Evolutionary conservation across 1,140 invertebrate genomes (phyloP).

Genomic region (Drosophila nikananu): DNA sequence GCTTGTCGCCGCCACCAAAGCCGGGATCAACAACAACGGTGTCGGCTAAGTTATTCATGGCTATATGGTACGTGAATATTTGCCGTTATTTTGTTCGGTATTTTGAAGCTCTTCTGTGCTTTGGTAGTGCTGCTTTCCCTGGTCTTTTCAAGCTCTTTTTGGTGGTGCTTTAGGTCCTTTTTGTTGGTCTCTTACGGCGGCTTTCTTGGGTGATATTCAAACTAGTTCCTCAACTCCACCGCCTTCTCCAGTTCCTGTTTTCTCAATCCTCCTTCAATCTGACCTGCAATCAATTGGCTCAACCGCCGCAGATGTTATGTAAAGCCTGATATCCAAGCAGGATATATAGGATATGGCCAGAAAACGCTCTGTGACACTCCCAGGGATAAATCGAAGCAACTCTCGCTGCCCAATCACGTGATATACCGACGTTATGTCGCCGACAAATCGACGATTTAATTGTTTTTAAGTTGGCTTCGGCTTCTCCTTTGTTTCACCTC

Average conservation of each 20-base stretch:
- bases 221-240: background rate
- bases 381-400: background rate
- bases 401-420: constrained; percentile 28
- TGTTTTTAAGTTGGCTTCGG: constrained; percentile 53
- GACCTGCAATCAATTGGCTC: constrained; percentile 9
- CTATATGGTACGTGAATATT: background rate
- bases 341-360: constrained; percentile 8
- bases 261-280: background rate
- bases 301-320: constrained; percentile 54
- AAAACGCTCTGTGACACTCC: background rate
- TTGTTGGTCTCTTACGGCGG: background rate
- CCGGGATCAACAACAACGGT: constrained; percentile 82
- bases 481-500: constrained; percentile 79
- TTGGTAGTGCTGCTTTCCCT: constrained; percentile 7
- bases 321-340: constrained; percentile 37
- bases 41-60: constrained; percentile 78
- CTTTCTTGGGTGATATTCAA: background rate
- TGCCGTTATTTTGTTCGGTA: background rate
- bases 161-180: background rate
- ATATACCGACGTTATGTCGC: constrained; percentile 33
- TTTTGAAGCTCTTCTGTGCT: constrained; percentile 3
- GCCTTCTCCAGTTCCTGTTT: constrained; percentile 7
- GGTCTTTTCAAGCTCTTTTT: constrained; percentile 5
- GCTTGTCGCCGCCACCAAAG: constrained; percentile 79
- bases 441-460: constrained; percentile 52